These are phyloP conservation scores for Cydia strobilella DNA, from an alignment of 1,140 invertebrate genomes.

Conservation along the genomic window DNA sequence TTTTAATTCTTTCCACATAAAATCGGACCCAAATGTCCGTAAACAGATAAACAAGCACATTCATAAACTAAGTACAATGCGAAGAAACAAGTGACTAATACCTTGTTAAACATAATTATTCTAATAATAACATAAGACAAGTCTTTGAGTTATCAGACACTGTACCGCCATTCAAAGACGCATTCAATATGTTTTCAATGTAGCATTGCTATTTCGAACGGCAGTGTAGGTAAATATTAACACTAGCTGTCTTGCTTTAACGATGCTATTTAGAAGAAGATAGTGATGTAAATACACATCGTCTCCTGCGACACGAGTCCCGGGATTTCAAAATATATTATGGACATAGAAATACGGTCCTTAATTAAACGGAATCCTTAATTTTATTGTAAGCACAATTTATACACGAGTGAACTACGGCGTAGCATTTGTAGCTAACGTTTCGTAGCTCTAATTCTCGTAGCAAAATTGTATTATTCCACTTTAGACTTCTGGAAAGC, in stretches of 20 bases:
- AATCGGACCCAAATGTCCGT: slow-evolving; percentile 48
- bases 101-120: slow-evolving; percentile 42
- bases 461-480: not conserved
- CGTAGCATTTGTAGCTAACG: slow-evolving; percentile 15
- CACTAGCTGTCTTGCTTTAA: slow-evolving; percentile 18
- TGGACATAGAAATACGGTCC: not conserved
- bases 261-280: not conserved
- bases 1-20: slow-evolving; percentile 75
- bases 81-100: slow-evolving; percentile 67
- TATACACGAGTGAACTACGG: not conserved
- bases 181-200: not conserved
- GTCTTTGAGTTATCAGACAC: slow-evolving; percentile 14
- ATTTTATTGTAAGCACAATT: not conserved
- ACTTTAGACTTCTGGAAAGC: not conserved
- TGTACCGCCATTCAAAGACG: not conserved
- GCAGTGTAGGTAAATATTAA: not conserved
- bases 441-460: slow-evolving; percentile 9
- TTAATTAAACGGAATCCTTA: not conserved
- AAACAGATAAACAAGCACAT: slow-evolving; percentile 56
- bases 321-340: not conserved
- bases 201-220: not conserved
- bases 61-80: slow-evolving; percentile 64
- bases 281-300: not conserved
- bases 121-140: slow-evolving; percentile 31
- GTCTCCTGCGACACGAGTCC: slow-evolving; percentile 2